Percentiles rank a stretch among this genome's conserved stretches.
These are phyloP conservation scores for Shinisaurus crocodilurus DNA, from an alignment of 2,113 vertebrate genomes.

Conservation along the genomic window DNA sequence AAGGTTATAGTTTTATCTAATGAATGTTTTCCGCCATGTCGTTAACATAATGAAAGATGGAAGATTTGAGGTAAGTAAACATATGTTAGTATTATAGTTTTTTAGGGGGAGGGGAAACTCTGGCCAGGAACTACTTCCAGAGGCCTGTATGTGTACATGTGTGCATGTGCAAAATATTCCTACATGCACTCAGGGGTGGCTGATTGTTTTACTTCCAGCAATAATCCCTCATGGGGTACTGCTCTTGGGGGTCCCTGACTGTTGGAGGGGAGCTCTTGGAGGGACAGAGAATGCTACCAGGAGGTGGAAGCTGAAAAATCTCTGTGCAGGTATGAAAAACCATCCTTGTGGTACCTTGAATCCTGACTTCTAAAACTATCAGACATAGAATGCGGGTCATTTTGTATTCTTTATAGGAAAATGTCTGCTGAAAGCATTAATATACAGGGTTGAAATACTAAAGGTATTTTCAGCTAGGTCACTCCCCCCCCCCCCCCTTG, in stretches of 20 bases:
- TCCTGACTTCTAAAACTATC: not conserved
- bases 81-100: not conserved
- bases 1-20: not conserved
- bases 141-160: no score
- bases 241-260: not conserved
- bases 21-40: no score
- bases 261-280: not conserved
- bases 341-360: not conserved
- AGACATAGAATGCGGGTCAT: conserved; percentile 4
- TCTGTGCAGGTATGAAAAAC: not conserved
- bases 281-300: not conserved
- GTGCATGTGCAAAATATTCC: not conserved
- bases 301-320: not conserved
- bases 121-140: no score
- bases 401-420: conserved; percentile 17
- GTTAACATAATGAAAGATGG: not conserved
- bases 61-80: not conserved
- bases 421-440: conserved; percentile 30
- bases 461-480: not conserved
- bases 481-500: no score
- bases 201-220: not conserved
- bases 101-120: not conserved
- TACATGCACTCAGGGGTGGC: not conserved
- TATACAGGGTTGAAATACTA: not conserved
- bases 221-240: not conserved